Percentiles rank a stretch among this genome's conserved stretches.
Evolutionary conservation across 2,113 vertebrate species (phyloP).

Genomic region (human): DNA sequence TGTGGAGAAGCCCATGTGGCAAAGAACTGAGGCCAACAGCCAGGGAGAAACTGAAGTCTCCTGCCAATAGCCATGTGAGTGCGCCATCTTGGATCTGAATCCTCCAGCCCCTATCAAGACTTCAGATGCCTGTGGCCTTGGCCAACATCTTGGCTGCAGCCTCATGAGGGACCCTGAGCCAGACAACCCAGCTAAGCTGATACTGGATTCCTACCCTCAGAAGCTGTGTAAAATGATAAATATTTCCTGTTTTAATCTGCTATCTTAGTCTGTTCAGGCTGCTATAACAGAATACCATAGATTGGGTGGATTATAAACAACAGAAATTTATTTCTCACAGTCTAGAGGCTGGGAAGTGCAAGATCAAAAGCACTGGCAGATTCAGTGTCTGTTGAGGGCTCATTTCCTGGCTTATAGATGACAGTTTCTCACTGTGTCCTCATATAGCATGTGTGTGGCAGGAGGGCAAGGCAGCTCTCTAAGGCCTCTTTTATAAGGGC

Average conservation of each 20-base stretch:
- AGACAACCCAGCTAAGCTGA: not conserved
- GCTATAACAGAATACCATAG: not conserved
- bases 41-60: not conserved
- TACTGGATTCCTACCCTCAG: not conserved
- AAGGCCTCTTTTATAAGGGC: not conserved
- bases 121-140: not conserved
- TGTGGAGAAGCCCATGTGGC: not conserved
- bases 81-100: not conserved
- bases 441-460: too few species aligned
- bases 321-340: not conserved
- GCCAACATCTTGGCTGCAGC: not conserved
- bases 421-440: not conserved
- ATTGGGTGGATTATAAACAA: not conserved
- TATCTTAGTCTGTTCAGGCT: not conserved
- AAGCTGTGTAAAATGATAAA: not conserved
- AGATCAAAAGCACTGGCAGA: not conserved
- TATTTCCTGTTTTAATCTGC: not conserved
- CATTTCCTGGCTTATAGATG: not conserved
- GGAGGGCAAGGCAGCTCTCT: not conserved
- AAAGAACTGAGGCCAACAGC: not conserved
- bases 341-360: not conserved
- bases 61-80: not conserved
- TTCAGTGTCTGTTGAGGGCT: not conserved
- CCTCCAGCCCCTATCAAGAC: not conserved
- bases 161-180: not conserved